Evolutionary conservation across 30 jellyfish, hydroid and myxozoan species (phyloP), one percentile per base, ranked within the genome.

Genomic region (Aurelia aurita): DNA sequence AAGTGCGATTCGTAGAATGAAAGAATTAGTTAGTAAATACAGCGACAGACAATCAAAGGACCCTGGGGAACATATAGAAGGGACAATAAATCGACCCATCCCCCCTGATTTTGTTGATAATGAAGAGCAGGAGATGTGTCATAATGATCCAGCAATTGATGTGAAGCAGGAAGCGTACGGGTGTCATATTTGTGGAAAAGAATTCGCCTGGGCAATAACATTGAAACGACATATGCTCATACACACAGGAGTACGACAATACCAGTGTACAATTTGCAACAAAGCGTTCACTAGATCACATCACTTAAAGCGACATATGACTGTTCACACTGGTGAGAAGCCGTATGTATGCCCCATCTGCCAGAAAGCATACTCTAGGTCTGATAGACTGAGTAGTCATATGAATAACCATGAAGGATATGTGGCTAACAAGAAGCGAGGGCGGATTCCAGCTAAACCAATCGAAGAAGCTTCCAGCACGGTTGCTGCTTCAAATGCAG

Each of bases 171-270:
- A 82, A 35, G 91, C 91, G 0, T 82, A 82, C 27, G 85, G 39
- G 16, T 82, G 91, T 57, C 91, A 82, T 69, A 82, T 82, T 14
- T 82, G 91, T 49, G 85, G 91, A 47, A 82, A 82, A 27, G 91
- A 82, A 55, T 82, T 82, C 29, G 91, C 91, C 63, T 82, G 91
- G 91, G 91, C 91, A 49, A 61, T 82, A 84, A 82, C 91, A 13
- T 58, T 82, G 69, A 82, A 82, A 58, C 70, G 91, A 18, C 91
- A 82, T 72, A 82, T 82, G 91, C 74, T 67, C 39, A 53, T 82
- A 58, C 91, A 82, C 79, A 58, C 91, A 15, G 91, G 91, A 15
- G 77, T 69, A 29, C 85, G 91, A 28, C 91, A 82, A 80, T 82
- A 49, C 44, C 85, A 69, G 65, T 82, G 91, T 58, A 82, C 23